phyloP scores from a whole-genome alignment of 2,888 invertebrate species.

The Stenodema calcarata region DNA sequence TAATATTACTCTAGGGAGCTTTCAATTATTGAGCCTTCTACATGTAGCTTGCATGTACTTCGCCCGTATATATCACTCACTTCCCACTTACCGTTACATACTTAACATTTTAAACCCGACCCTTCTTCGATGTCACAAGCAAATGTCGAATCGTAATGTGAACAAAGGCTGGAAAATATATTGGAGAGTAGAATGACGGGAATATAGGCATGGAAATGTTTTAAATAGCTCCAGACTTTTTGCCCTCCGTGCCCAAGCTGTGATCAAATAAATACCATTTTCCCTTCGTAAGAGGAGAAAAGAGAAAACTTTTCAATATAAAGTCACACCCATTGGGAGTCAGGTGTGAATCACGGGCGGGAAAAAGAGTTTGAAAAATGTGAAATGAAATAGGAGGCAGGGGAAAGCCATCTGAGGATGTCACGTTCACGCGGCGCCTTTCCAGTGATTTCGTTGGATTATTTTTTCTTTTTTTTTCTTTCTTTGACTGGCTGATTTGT shows the following conservation, averaged over 20 bases:
- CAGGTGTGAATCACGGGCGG: slow-evolving; percentile 42
- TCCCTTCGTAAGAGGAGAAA: background rate
- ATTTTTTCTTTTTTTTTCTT: background rate
- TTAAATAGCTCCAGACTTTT: background rate
- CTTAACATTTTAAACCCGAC: background rate
- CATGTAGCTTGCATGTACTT: too few relatives aligned
- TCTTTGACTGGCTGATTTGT: background rate
- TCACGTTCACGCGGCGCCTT: slow-evolving; percentile 31
- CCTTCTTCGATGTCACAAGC: background rate
- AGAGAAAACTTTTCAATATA: slow-evolving; percentile 45
- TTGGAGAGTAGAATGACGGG: background rate
- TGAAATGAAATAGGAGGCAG: slow-evolving; percentile 35
- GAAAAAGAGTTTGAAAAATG: slow-evolving; percentile 40
- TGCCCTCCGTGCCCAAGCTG: background rate
- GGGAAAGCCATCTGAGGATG: slow-evolving; percentile 14
- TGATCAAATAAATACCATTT: slow-evolving; percentile 26
- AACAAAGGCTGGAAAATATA: background rate
- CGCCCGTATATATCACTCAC: too few relatives aligned
- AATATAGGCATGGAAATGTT: slow-evolving; percentile 25
- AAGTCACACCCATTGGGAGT: slow-evolving; percentile 32
- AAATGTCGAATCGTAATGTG: background rate
- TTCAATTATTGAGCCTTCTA: too few relatives aligned
- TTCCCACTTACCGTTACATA: too few relatives aligned
- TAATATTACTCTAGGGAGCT: too few relatives aligned
- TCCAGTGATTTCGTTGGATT: background rate